Conservation (phyloP, 2,113 vertebrate genomes). For the Alces alces region DNA sequence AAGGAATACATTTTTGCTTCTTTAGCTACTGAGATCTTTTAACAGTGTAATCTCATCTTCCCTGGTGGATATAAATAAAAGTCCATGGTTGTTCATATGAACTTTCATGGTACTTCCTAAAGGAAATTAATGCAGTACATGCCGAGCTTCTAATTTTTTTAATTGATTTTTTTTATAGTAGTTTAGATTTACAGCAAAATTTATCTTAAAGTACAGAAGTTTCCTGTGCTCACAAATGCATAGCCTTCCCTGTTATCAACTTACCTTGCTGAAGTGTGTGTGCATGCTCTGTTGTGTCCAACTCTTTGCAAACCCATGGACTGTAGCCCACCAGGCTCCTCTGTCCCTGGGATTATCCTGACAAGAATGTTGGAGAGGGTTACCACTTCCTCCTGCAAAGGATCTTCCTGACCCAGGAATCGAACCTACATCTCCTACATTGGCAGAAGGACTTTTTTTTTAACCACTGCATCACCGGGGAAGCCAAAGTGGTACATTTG, state of each 20-base stretch:
- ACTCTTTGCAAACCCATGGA: neutral
- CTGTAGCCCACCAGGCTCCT: neutral
- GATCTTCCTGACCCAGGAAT: neutral
- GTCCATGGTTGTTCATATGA: neutral
- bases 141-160: neutral
- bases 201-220: neutral
- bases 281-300: neutral
- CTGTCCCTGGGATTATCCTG: neutral
- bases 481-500: neutral
- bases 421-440: neutral
- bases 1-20: neutral
- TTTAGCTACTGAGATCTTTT: neutral
- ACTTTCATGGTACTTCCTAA: neutral
- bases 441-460: neutral
- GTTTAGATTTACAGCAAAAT: neutral
- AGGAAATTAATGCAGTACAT: constrained; percentile 3
- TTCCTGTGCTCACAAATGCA: neutral
- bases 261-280: neutral
- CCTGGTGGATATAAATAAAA: neutral
- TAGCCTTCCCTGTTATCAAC: neutral
- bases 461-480: neutral
- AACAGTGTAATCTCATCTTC: neutral
- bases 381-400: neutral
- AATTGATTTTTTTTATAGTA: neutral
- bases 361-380: neutral